Evolutionary conservation across 2,113 vertebrate genomes (phyloP), one percentile per base, ranked within the genome.

Genomic region (Thymallus thymallus): DNA sequence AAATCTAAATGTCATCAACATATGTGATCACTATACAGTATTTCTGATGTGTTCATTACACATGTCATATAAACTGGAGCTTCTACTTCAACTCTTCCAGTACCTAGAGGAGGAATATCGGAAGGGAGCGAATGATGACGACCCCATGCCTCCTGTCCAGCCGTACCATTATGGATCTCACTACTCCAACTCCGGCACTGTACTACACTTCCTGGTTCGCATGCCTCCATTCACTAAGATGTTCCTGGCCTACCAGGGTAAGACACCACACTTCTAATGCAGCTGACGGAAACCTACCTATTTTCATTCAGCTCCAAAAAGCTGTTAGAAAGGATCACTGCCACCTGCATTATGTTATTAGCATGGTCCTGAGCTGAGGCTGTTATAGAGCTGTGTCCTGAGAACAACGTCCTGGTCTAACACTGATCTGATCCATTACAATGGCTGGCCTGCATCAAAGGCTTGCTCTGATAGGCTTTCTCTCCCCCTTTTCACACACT

Each of bases 121-220:
- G 84, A 99, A 98, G 88, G 97, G 97, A 56, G 94, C 94, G 14
- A 85, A 95, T 55, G 98, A 99, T 48, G 98, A 99, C 29, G 98
- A 99, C 90, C 98, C 98, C 48, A 97, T 99, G 98, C 98, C 98
- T 1, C 97, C 98, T 0, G 98, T 99, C 2, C 98, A 96, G 84
- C 98, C 98, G 0, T 99, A 99, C 82, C 98, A 99, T 87, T 99
- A 99, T 2, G 98, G 98, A 88, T 99, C 98, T 16, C 98, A 99
- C 89, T 99, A 99, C 77, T 99, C 98, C 77, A 99, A 99, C 92
- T 99, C 97, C 1, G 98, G 98, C 82, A 99, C 98, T 0, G 96
- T 99, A 69, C 94, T 99, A 32, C 98, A 99, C 89, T 99, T 99
- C 90, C 89, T 99, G 72, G 98, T 99, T 82, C 93, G 98, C 68